phyloP scores from a whole-genome alignment of 1,140 invertebrate genomes.

The Bombyx mori region DNA sequence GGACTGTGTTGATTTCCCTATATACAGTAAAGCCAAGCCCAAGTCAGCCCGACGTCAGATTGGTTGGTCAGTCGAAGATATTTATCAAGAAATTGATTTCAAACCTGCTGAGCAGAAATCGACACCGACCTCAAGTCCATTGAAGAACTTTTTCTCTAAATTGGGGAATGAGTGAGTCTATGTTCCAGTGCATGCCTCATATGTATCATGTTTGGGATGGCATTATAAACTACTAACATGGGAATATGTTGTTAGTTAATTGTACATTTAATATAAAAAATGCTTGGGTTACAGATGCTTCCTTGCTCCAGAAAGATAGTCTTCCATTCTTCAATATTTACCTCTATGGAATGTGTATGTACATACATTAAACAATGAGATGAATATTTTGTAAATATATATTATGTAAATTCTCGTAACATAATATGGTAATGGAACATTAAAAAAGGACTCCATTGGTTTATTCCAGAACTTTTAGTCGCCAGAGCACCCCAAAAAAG shows the following conservation, averaged over 20 bases:
- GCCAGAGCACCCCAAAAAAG: constrained; percentile 59
- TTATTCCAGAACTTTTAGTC: constrained; percentile 43
- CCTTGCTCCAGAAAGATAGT: constrained; percentile 4
- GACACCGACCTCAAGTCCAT: constrained; percentile 48
- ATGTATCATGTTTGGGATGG: constrained; percentile 15
- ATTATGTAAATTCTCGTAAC: background rate
- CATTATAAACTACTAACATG: no score
- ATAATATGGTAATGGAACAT: background rate
- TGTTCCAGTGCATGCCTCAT: constrained; percentile 47
- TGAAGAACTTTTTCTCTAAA: constrained; percentile 59
- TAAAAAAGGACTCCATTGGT: background rate
- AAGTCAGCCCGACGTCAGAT: constrained; percentile 57
- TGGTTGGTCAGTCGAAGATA: constrained; percentile 65
- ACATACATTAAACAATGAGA: constrained; percentile 1
- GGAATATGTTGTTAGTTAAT: background rate
- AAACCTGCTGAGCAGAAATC: constrained; percentile 49
- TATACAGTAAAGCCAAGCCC: constrained; percentile 47
- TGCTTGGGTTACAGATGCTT: constrained; percentile 8
- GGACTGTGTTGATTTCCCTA: constrained; percentile 60
- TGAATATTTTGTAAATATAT: background rate
- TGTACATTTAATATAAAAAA: constrained; percentile 4
- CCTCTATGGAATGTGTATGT: constrained; percentile 7
- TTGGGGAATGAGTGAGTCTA: constrained; percentile 63
- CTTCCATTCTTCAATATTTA: constrained; percentile 3
- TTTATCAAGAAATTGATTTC: constrained; percentile 64